Base-by-base conservation (phyloP, 1,140 invertebrate genomes). In the Drosophila asahinai region DNA sequence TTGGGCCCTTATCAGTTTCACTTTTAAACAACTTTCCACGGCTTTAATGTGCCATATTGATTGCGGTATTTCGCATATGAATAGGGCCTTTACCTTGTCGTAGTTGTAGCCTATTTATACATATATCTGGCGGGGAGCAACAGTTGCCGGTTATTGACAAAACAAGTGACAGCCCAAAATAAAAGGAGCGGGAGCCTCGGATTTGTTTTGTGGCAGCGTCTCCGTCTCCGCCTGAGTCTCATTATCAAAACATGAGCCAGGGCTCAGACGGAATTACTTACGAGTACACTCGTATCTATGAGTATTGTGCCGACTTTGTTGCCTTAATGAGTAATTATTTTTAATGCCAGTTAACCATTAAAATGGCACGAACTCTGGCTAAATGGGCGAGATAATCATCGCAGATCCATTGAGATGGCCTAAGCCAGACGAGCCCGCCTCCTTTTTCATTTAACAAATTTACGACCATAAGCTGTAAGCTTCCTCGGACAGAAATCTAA, bases 61-160 rank as follows among this genome's bases (percentile, higher is more conserved):
- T 87, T 87, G 77, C 64, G 33, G 40, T 45, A 64, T 57, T 67
- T 25, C 22, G 52, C 45, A 36, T 36, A 63, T 73, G 55, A 62
- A 66, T 59, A 72, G 54, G 63, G 67, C 65, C 54, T 57, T 68
- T 71, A 72, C 58, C 60, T 80, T 47, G 47, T 70, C 42, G 25
- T 48, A 38, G 81, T 48, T 38, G 48, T 15, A 40, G 66, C 55
- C 77, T 76, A 80, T 89, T 64, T 89, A 77, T 89, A 75, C 71
- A 65, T 77, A 75, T 75, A 65, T 77, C 43, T 61, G 76, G 51
- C 62, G 45, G 63, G 48, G 59, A 75, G 81, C 86, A 89, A 89
- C 86, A 89, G 86, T 89, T 90, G 70, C 75, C 57, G 72, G 54
- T 90, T 89, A 89, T 89, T 89, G 86, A 89, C 81, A 86, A 89